Base-by-base conservation (phyloP, 64 coral and sea anemone genomes). In the Stichodactyla mertensii region DNA sequence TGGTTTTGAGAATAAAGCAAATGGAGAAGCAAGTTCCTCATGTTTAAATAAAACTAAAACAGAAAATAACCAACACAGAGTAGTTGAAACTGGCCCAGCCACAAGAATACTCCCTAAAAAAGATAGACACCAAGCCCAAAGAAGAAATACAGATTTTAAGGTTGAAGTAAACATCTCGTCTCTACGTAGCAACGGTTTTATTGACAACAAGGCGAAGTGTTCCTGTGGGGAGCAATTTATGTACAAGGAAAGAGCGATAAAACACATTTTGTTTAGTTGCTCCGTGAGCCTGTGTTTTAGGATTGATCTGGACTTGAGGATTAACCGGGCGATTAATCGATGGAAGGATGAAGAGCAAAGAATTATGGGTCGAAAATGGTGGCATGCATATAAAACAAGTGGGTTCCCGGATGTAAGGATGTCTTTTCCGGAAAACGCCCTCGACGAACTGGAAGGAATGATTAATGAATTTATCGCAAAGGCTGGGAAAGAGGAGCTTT, bases 301-400 rank as follows among this genome's bases (percentile, higher is more conserved):
- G 52, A 64, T 84, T 31, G 91, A 92, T 23, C 45, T 92, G 55
- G 91, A 88, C 55, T 54, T 92, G 8, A 55, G 71, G 13, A 74
- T 92, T 45, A 69, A 84, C 52, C 62, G 64, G 6, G 62, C 84
- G 7, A 92, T 92, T 19, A 67, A 92, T 66, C 61, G 61, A 78
- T 92, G 91, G 91, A 84, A 62, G 82, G 70, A 77, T 16, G 90
- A 92, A 26, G 82, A 51, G 36, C 20, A 26, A 52, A 88, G 91
- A 18, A 88, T 92, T 8, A 77, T 86, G 52, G 91, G 91, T 31
- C 88, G 91, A 84, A 92, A 88, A 27, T 92, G 91, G 91, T 92
- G 91, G 91, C 86, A 92, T 19, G 36, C 83, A 16, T 92, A 88
- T 79, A 92, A 92, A 61, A 92, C 86, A 10, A 92, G 66, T 57